phyloP scores from a whole-genome alignment of 2,113 vertebrate genomes.

The Aramus guarauna region DNA sequence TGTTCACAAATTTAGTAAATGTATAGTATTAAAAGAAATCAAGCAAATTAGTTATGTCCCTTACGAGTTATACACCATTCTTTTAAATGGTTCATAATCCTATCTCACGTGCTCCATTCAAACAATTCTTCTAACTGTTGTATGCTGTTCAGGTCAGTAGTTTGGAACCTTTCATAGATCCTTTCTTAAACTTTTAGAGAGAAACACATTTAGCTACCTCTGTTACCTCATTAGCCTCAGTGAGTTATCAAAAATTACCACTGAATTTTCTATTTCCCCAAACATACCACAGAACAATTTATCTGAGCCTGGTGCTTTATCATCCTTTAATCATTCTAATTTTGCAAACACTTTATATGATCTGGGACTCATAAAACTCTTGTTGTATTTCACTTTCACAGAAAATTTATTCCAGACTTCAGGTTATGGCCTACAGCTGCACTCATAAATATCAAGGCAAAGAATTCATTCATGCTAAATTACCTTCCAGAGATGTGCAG shows the following conservation, averaged over 20 bases:
- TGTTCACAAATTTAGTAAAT: neutral
- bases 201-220: neutral
- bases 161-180: neutral
- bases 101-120: neutral
- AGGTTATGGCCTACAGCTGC: slow-evolving; percentile 61
- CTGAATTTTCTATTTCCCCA: neutral
- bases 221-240: neutral
- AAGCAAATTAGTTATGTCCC: neutral
- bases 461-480: slow-evolving; percentile 58
- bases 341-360: slow-evolving; percentile 53
- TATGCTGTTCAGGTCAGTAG: neutral
- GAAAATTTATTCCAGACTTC: slow-evolving; percentile 62
- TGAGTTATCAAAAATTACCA: slow-evolving; percentile 11
- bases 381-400: slow-evolving; percentile 48
- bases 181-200: neutral
- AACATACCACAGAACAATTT: neutral
- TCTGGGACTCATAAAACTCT: slow-evolving; percentile 48
- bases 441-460: slow-evolving; percentile 56
- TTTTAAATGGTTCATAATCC: neutral
- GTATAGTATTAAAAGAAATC: neutral
- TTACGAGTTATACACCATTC: neutral
- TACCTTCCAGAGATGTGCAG: slow-evolving; percentile 46
- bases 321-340: slow-evolving; percentile 54
- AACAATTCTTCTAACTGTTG: neutral
- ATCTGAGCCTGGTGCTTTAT: slow-evolving; percentile 27